Evolutionary conservation across 1,140 invertebrate species (phyloP).

Genomic region (Dreissena rostriformis): DNA sequence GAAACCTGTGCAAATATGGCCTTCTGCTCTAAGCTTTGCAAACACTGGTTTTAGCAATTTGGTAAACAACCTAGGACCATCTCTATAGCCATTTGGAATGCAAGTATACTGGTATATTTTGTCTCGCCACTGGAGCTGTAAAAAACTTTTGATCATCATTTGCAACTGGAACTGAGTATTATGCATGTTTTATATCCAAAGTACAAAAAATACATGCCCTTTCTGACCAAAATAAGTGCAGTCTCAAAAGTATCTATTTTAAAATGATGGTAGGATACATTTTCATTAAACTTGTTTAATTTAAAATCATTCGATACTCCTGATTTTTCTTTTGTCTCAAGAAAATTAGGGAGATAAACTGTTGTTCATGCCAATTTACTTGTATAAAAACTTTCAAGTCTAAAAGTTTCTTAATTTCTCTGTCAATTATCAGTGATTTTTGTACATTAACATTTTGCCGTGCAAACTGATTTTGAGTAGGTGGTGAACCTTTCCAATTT

Average conservation of each 20-base stretch:
- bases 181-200: conserved; percentile 20
- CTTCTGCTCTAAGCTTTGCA: conserved; percentile 17
- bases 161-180: conserved; percentile 12
- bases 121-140: not conserved
- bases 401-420: conserved; percentile 19
- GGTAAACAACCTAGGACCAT: conserved; percentile 32
- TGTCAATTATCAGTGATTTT: conserved; percentile 11
- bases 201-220: not conserved
- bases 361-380: conserved; percentile 4
- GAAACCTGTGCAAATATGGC: conserved; percentile 12
- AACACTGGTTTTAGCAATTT: conserved; percentile 41
- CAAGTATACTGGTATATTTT: conserved; percentile 22
- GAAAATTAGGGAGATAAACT: conserved; percentile 31
- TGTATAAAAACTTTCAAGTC: conserved; percentile 18
- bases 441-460: conserved; percentile 1
- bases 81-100: conserved; percentile 18
- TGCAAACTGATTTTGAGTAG: not conserved
- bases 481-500: not conserved
- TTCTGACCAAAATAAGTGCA: conserved; percentile 17
- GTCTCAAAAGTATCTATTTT: conserved; percentile 29
- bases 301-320: conserved; percentile 22
- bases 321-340: conserved; percentile 1
- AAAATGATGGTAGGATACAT: conserved; percentile 22
- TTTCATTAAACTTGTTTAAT: conserved; percentile 24
- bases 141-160: not conserved